phyloP scores from a whole-genome alignment of 2,113 vertebrate genomes.

The Ovis canadensis region DNA sequence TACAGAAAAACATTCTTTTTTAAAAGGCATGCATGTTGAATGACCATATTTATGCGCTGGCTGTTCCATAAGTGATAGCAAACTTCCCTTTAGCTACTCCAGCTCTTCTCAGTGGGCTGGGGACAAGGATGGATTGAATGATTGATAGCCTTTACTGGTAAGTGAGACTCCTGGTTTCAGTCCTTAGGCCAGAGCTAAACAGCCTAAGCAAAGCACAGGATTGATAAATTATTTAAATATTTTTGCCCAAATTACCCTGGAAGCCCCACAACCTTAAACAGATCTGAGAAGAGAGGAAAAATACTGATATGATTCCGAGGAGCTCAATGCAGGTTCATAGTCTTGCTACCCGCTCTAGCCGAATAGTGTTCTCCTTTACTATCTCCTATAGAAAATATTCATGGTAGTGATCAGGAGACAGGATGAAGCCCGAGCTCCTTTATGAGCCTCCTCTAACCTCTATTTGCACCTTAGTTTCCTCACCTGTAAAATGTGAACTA shows the following conservation, averaged over 20 bases:
- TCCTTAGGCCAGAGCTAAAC: neutral
- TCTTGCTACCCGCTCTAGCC: neutral
- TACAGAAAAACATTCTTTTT: conserved; percentile 48
- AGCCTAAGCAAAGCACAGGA: neutral
- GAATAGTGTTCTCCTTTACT: neutral
- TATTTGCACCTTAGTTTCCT: neutral
- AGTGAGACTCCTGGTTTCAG: neutral
- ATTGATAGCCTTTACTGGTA: conserved; percentile 36
- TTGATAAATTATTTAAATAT: conserved; percentile 52
- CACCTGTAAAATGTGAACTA: neutral
- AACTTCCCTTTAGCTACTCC: neutral
- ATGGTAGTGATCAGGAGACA: neutral
- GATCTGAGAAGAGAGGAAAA: conserved; percentile 10
- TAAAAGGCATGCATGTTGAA: conserved; percentile 10
- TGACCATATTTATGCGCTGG: conserved; percentile 16
- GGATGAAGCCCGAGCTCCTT: neutral
- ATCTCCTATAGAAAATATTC: neutral
- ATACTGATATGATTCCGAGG: neutral
- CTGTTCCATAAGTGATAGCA: neutral
- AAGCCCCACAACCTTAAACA: conserved; percentile 10
- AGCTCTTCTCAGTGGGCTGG: neutral
- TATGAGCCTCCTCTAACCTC: neutral
- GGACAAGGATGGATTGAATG: conserved; percentile 24
- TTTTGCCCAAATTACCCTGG: neutral
- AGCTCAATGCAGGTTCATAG: neutral